phyloP scores from a whole-genome alignment of 2,113 vertebrate genomes.

The Malaclemys terrapin region DNA sequence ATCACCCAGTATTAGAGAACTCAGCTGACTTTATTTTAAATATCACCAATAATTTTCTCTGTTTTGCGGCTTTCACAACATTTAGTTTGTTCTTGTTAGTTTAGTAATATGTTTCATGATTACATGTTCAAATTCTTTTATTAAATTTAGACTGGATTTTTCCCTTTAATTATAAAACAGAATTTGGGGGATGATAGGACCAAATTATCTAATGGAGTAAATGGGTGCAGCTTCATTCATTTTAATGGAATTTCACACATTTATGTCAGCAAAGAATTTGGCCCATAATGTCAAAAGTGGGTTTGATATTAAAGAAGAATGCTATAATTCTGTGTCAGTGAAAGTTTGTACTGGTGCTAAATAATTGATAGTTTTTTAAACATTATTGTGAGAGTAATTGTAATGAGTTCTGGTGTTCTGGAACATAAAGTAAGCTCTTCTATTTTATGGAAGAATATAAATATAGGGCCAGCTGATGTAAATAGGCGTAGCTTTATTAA shows the following conservation, averaged over 20 bases:
- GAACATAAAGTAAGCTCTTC: conserved; percentile 34
- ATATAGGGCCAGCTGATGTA: conserved; percentile 12
- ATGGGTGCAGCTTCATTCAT: neutral
- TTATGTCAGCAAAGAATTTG: conserved; percentile 26
- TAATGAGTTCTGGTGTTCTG: conserved; percentile 11
- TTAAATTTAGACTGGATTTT: neutral
- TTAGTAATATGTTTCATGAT: neutral
- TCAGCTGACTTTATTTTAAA: neutral
- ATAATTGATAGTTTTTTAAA: conserved; percentile 32
- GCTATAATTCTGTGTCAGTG: neutral
- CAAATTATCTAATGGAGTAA: neutral
- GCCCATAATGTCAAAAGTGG: neutral
- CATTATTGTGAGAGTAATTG: conserved; percentile 22
- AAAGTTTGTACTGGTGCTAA: conserved; percentile 26
- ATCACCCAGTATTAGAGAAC: conserved; percentile 6
- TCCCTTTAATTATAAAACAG: neutral
- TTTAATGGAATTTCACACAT: conserved; percentile 1
- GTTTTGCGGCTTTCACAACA: neutral
- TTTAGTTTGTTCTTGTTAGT: neutral
- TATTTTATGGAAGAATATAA: conserved; percentile 20
- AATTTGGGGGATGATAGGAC: neutral
- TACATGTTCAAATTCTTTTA: neutral
- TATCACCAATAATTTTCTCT: neutral
- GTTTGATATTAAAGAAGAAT: conserved; percentile 32
- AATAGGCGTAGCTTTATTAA: neutral